Conservation (phyloP, 1,140 invertebrate genomes). For the Coenobita brevimanus region DNA sequence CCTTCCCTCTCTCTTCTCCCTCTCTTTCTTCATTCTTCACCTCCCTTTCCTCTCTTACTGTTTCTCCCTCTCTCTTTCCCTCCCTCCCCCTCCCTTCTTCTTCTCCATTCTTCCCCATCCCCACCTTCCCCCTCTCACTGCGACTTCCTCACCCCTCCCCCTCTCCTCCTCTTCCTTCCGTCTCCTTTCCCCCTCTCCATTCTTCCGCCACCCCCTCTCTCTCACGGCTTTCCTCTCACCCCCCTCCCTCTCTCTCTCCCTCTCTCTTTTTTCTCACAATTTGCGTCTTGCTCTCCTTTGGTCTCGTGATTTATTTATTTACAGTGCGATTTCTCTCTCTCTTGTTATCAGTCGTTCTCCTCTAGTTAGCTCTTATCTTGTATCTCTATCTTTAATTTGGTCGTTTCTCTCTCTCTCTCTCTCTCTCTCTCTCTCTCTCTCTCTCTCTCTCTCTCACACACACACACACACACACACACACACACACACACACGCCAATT, state of each 20-base stretch:
- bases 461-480: too few relatives aligned
- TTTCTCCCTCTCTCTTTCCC: background rate
- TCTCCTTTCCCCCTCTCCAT: too few relatives aligned
- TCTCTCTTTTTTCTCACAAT: background rate
- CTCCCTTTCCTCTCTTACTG: background rate
- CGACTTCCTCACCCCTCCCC: background rate
- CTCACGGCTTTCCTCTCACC: background rate
- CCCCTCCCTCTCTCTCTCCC: background rate
- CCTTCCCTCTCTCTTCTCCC: background rate
- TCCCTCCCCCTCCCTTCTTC: background rate
- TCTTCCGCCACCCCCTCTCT: background rate
- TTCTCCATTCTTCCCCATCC: background rate
- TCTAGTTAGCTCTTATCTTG: background rate
- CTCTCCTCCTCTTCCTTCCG: background rate
- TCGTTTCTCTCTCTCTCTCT: background rate
- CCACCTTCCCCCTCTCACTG: background rate
- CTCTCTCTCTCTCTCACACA: conserved; percentile 40
- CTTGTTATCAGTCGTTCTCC: background rate
- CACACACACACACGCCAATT: too few relatives aligned
- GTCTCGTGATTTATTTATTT: background rate
- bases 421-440: conserved; percentile 39
- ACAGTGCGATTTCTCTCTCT: background rate
- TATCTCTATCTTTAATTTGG: background rate
- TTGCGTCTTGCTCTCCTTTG: background rate
- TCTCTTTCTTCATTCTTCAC: background rate